Conservation (phyloP, 1,140 invertebrate species). For the Liolophura sinensis region DNA sequence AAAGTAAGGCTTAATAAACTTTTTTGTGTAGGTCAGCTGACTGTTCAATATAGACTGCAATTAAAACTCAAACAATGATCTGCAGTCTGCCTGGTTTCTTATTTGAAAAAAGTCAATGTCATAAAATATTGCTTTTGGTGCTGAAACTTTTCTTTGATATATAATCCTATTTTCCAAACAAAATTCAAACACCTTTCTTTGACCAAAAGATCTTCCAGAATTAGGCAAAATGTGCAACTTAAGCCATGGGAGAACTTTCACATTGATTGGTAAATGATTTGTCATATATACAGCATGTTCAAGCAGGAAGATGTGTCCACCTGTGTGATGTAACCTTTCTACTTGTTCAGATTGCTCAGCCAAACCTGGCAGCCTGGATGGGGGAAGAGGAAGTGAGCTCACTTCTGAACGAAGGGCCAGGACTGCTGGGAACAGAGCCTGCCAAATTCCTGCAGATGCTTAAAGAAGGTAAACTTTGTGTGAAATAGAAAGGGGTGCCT, state of each 20-base stretch:
- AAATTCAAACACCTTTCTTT: too few relatives aligned
- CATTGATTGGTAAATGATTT: neutral
- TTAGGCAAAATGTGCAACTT: too few relatives aligned
- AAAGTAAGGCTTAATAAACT: too few relatives aligned
- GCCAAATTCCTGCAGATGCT: constrained; percentile 30
- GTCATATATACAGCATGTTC: neutral
- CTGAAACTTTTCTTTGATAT: too few relatives aligned
- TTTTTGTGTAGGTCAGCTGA: too few relatives aligned
- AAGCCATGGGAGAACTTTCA: neutral
- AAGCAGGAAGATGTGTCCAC: neutral
- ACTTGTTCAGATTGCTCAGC: constrained; percentile 1
- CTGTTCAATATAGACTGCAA: too few relatives aligned
- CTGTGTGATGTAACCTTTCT: neutral
- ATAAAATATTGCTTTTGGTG: too few relatives aligned
- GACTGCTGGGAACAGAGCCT: constrained; percentile 36
- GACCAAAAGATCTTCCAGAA: too few relatives aligned
- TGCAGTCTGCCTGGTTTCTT: too few relatives aligned
- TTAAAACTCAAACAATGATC: too few relatives aligned
- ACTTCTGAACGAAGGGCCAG: constrained; percentile 22
- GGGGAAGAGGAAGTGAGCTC: constrained; percentile 31
- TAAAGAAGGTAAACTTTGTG: constrained; percentile 22
- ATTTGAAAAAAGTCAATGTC: too few relatives aligned
- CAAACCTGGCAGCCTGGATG: constrained; percentile 28
- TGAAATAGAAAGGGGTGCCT: constrained; percentile 1
- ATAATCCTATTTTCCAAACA: too few relatives aligned